A percentile compares a stretch with the other conserved stretches of the same genome.
Evolutionary conservation across 2,888 invertebrate genomes (phyloP).

Genomic region (Phrixothrix hirtus): DNA sequence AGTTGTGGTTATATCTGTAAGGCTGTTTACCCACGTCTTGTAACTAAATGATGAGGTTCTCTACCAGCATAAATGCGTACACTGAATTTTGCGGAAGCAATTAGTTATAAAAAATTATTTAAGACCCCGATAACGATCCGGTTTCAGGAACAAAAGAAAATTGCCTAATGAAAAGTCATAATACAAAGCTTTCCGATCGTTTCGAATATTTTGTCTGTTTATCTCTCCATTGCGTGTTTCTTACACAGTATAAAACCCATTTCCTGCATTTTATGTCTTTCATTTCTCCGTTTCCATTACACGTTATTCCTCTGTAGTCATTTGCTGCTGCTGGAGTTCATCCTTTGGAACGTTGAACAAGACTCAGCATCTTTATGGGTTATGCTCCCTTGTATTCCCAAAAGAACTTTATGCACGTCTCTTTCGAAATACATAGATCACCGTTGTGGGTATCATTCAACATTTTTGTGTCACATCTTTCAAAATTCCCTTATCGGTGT

Average conservation of each 20-base stretch:
- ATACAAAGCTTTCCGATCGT: constrained; percentile 22
- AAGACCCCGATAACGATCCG: constrained; percentile 15
- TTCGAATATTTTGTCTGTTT: constrained; percentile 27
- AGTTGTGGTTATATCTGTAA: constrained; percentile 14
- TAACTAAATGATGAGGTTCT: constrained; percentile 2
- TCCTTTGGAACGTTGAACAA: constrained; percentile 33
- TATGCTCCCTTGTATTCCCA: constrained; percentile 19
- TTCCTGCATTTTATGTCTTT: constrained; percentile 33
- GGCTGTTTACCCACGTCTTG: constrained; percentile 20
- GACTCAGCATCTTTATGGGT: constrained; percentile 29
- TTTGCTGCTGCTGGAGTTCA: constrained; percentile 27
- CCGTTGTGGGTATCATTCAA: too few relatives aligned
- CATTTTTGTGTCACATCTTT: too few relatives aligned
- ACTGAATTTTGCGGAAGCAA: constrained; percentile 14
- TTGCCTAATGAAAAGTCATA: constrained; percentile 14
- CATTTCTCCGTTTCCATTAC: constrained; percentile 30
- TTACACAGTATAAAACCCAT: constrained; percentile 29
- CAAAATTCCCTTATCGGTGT: too few relatives aligned
- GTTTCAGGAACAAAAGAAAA: constrained; percentile 6
- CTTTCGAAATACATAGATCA: constrained; percentile 5
- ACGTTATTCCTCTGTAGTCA: constrained; percentile 32
- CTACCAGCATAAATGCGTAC: constrained; percentile 3
- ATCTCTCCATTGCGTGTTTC: constrained; percentile 27
- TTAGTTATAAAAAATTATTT: constrained; percentile 19
- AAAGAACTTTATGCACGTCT: constrained; percentile 4